Evolutionary conservation across 2,888 invertebrate species (phyloP).

Genomic region (Hemithea aestivaria): DNA sequence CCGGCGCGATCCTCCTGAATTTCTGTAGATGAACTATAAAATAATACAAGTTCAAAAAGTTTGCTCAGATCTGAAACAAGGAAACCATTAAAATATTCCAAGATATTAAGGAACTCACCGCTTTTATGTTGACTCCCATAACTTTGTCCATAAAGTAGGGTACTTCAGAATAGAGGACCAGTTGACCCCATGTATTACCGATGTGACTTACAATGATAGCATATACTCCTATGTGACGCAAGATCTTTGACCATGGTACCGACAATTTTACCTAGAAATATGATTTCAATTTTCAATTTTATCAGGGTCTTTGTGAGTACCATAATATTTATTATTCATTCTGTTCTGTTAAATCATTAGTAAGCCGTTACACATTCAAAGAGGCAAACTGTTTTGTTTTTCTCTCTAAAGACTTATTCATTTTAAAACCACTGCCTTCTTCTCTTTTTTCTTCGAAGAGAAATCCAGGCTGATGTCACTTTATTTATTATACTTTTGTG

Average conservation of each 20-base stretch:
- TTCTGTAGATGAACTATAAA: too few species aligned
- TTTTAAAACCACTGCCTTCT: too few species aligned
- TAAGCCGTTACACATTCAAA: too few species aligned
- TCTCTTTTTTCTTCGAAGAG: too few species aligned
- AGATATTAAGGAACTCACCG: constrained; percentile 45
- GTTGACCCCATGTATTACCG: constrained; percentile 87
- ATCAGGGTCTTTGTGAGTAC: too few species aligned
- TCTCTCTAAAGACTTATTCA: too few species aligned
- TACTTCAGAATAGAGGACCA: constrained; percentile 87
- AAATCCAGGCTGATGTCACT: too few species aligned
- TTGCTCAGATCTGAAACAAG: constrained; percentile 7
- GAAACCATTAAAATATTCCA: constrained; percentile 11
- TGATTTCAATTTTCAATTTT: constrained; percentile 5
- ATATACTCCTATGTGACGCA: constrained; percentile 75
- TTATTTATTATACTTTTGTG: too few species aligned
- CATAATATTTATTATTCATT: background rate
- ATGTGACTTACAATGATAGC: constrained; percentile 81
- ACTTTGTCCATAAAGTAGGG: constrained; percentile 87
- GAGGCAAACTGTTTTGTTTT: too few species aligned
- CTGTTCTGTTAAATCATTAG: too few species aligned
- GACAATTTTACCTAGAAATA: constrained; percentile 48
- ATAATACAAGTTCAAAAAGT: too few species aligned
- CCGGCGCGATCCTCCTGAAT: too few species aligned
- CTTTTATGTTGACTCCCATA: constrained; percentile 80
- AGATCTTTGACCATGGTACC: constrained; percentile 86